Conservation (phyloP, 64 coral and sea anemone species). For the Pachyseris speciosa region DNA sequence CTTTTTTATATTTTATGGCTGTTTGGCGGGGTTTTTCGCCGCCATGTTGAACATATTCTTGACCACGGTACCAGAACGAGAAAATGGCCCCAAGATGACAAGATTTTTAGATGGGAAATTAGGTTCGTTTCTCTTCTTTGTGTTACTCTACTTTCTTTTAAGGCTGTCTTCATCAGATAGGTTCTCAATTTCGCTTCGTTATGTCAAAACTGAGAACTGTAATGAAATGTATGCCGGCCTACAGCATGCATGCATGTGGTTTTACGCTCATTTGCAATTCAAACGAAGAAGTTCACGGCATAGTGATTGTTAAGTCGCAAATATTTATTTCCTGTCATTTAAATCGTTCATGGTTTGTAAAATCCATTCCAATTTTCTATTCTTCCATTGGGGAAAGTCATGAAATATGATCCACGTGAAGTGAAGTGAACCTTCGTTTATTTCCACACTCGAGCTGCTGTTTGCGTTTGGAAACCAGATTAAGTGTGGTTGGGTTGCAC, state of each 20-base stretch:
- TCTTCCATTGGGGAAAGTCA: neutral
- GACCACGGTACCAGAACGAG: slow-evolving; percentile 65
- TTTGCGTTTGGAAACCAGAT: neutral
- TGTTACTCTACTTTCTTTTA: neutral
- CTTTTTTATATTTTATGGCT: slow-evolving; percentile 89
- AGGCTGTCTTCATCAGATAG: neutral
- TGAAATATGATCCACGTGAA: neutral
- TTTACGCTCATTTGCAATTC: slow-evolving; percentile 28
- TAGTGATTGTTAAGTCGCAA: neutral
- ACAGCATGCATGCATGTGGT: neutral
- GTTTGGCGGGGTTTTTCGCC: slow-evolving; percentile 88
- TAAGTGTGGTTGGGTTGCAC: neutral
- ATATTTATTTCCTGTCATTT: neutral
- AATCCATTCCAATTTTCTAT: neutral
- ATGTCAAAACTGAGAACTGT: slow-evolving; percentile 5
- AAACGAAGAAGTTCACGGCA: neutral
- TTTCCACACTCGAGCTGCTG: neutral
- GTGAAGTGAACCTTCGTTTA: neutral
- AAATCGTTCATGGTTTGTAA: neutral
- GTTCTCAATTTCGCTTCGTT: neutral
- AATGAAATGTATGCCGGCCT: neutral
- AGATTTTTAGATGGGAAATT: slow-evolving; percentile 62
- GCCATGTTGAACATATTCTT: slow-evolving; percentile 86
- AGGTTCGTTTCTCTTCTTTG: slow-evolving; percentile 27
- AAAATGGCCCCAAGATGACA: slow-evolving; percentile 82